Conservation (phyloP, 2,113 vertebrate genomes). For the Paralichthys olivaceus region DNA sequence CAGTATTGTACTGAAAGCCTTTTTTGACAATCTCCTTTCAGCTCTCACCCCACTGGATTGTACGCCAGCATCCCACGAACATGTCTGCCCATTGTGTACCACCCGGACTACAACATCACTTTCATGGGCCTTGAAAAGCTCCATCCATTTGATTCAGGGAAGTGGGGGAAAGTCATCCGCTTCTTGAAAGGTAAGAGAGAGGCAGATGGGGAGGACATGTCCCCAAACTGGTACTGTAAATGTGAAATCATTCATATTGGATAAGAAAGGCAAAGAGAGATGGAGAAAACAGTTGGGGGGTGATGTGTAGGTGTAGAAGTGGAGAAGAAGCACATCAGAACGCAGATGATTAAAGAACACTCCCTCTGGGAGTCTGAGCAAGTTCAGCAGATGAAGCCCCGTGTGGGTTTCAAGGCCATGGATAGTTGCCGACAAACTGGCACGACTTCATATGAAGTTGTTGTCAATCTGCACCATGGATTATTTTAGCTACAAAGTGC, state of each 20-base stretch:
- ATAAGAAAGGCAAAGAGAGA: constrained; percentile 1
- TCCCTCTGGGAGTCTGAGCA: constrained; percentile 39
- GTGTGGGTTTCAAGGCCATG: constrained; percentile 51
- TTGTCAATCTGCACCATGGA: constrained; percentile 12
- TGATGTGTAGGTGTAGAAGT: constrained; percentile 23
- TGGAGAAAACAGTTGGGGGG: constrained; percentile 18
- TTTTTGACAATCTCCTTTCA: constrained; percentile 55
- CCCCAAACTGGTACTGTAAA: background rate
- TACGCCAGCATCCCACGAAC: constrained; percentile 82
- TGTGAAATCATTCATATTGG: background rate
- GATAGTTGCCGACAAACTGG: constrained; percentile 30
- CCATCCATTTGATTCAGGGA: constrained; percentile 95
- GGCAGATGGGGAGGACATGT: constrained; percentile 11
- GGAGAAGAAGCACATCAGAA: constrained; percentile 44
- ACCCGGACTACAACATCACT: constrained; percentile 94
- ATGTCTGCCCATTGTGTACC: constrained; percentile 92
- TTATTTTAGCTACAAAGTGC: background rate
- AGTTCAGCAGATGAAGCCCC: constrained; percentile 37
- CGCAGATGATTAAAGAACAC: constrained; percentile 63
- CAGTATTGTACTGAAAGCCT: background rate
- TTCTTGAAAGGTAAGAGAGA: constrained; percentile 90
- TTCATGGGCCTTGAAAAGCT: constrained; percentile 97
- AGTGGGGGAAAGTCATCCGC: constrained; percentile 95
- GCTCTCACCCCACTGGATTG: constrained; percentile 87
- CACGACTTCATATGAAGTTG: constrained; percentile 36